Conservation (phyloP, 2,888 invertebrate genomes). For the Rotaria macrura region DNA sequence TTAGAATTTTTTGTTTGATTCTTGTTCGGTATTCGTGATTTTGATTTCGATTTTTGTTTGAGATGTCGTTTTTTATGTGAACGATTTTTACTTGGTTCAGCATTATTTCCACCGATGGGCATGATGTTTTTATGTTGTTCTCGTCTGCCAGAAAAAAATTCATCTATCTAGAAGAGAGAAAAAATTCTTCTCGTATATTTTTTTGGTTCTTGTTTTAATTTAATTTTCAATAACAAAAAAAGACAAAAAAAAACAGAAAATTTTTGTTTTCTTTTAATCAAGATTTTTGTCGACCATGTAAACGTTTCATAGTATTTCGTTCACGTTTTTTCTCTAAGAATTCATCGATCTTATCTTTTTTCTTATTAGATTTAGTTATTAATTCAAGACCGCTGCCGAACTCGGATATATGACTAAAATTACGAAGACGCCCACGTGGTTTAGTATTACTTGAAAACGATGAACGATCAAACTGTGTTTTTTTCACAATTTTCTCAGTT, state of each 20-base stretch:
- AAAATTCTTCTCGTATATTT: neutral
- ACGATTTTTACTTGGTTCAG: too few relatives aligned
- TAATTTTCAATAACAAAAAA: neutral
- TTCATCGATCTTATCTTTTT: slow-evolving; percentile 2
- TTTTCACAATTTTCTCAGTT: neutral
- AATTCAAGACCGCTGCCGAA: neutral
- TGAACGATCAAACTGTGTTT: neutral
- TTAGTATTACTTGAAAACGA: neutral
- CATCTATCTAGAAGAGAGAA: too few relatives aligned
- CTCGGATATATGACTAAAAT: slow-evolving; percentile 16
- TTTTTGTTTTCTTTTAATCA: neutral
- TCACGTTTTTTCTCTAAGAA: slow-evolving; percentile 19
- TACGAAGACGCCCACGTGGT: neutral
- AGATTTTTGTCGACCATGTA: neutral
- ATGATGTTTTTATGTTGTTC: too few relatives aligned
- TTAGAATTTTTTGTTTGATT: too few relatives aligned
- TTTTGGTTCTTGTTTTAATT: neutral
- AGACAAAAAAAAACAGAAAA: neutral
- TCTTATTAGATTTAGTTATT: neutral
- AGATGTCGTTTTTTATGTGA: too few relatives aligned
- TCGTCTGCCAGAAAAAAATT: too few relatives aligned
- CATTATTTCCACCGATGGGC: too few relatives aligned
- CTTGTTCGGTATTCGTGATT: too few relatives aligned
- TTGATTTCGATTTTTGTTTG: too few relatives aligned
- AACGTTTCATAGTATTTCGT: neutral